A percentile compares a stretch with the other conserved stretches of the same genome.
Evolutionary conservation across 1,140 invertebrate genomes (phyloP).

Genomic region (Lethocerus indicus): DNA sequence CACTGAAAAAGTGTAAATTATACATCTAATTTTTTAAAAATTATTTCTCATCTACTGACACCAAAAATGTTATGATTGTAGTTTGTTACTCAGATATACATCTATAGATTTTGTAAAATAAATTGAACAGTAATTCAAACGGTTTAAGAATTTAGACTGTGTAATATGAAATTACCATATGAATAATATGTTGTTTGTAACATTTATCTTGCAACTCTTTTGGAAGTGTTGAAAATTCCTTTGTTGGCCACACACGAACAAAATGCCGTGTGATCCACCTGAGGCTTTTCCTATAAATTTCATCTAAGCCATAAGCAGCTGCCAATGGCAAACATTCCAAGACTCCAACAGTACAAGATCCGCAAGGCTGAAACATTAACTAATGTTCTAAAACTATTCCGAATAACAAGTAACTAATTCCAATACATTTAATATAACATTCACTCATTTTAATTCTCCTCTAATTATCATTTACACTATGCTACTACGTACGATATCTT

Average conservation of each 20-base stretch:
- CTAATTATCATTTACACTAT: too few species aligned
- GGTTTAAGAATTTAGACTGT: background rate
- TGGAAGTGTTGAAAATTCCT: slow-evolving; percentile 63
- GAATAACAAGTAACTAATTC: background rate
- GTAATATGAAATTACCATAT: slow-evolving; percentile 31
- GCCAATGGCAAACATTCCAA: slow-evolving; percentile 67
- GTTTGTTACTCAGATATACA: too few species aligned
- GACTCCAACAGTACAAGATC: slow-evolving; percentile 55
- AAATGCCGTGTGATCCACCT: slow-evolving; percentile 75
- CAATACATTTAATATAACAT: background rate
- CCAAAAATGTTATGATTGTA: too few species aligned
- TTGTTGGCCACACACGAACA: slow-evolving; percentile 68
- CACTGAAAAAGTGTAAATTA: slow-evolving; percentile 25
- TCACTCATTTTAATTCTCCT: background rate
- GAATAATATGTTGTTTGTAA: slow-evolving; percentile 60
- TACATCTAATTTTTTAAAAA: too few species aligned
- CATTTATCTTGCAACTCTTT: slow-evolving; percentile 65
- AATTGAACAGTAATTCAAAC: background rate
- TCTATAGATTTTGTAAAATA: background rate
- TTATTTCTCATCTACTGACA: too few species aligned
- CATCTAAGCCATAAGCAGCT: slow-evolving; percentile 68
- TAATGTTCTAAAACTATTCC: slow-evolving; percentile 6
- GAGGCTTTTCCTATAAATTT: slow-evolving; percentile 66
- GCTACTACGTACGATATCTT: too few species aligned
- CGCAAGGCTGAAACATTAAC: slow-evolving; percentile 51